Percentiles rank a stretch among this genome's conserved stretches.
These are phyloP conservation scores for Recurvirostra avosetta DNA, from an alignment of 2,113 vertebrate genomes.

Conservation along the genomic window DNA sequence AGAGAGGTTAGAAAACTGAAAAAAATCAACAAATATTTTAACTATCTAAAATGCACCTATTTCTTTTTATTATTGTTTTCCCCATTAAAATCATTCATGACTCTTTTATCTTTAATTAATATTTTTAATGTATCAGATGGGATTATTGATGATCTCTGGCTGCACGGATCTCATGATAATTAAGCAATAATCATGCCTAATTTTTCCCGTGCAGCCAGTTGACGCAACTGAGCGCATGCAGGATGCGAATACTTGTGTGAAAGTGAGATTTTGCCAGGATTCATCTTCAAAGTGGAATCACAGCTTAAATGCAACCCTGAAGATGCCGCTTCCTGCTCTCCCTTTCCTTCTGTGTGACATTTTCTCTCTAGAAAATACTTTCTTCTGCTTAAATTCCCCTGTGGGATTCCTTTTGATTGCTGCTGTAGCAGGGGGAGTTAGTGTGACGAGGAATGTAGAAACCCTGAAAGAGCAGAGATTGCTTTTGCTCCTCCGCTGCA, in stretches of 20 bases:
- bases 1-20: neutral
- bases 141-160: neutral
- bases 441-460: neutral
- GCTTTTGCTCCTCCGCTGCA: fast-evolving
- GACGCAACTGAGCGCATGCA: neutral
- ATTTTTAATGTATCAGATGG: neutral
- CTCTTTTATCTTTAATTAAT: neutral
- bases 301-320: neutral
- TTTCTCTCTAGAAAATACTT: neutral
- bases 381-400: neutral
- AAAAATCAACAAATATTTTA: neutral
- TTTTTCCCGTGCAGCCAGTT: neutral
- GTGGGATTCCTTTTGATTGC: neutral
- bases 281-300: neutral
- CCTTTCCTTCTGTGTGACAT: neutral
- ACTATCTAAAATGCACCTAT: neutral
- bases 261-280: neutral
- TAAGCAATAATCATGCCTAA: neutral
- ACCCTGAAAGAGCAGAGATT: neutral
- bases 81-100: neutral
- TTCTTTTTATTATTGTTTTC: neutral
- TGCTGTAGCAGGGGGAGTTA: neutral
- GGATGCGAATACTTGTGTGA: neutral
- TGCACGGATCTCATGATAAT: neutral
- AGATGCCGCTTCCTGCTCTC: neutral